Evolutionary conservation across 1,140 invertebrate genomes (phyloP).

Genomic region (Parasteatoda tepidariorum): DNA sequence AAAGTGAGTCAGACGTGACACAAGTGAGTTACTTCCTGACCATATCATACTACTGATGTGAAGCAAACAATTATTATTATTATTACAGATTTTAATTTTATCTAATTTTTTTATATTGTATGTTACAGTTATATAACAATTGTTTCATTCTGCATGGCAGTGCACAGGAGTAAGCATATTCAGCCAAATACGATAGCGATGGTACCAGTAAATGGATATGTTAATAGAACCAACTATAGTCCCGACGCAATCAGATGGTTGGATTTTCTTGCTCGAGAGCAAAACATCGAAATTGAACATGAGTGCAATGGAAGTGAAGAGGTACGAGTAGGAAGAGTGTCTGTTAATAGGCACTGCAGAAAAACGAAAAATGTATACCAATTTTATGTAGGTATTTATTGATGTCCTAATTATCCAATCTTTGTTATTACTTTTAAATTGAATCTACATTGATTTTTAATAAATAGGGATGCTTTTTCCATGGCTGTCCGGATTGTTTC

Average conservation of each 20-base stretch:
- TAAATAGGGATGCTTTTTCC: neutral
- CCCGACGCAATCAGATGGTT: constrained; percentile 35
- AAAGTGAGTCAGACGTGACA: too few species aligned
- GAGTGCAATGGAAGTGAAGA: constrained; percentile 15
- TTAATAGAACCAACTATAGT: neutral
- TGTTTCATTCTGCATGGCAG: constrained; percentile 29
- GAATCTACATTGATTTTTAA: neutral
- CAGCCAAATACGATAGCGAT: constrained; percentile 40
- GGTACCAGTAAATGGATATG: constrained; percentile 48
- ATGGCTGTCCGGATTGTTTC: neutral
- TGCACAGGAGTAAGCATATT: constrained; percentile 11
- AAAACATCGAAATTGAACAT: constrained; percentile 28
- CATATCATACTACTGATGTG: too few species aligned
- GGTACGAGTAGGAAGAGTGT: neutral
- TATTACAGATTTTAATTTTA: too few species aligned
- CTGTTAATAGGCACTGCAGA: neutral
- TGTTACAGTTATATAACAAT: constrained; percentile 19
- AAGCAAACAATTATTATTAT: too few species aligned
- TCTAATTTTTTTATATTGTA: too few species aligned
- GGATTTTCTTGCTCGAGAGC: constrained; percentile 4
- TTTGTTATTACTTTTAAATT: neutral
- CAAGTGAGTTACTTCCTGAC: too few species aligned
- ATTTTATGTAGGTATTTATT: constrained; percentile 4
- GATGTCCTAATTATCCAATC: neutral
- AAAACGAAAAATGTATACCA: neutral